Evolutionary conservation across 35 echinoderm and acorn worm species (phyloP), one percentile per base, ranked within the genome.

Genomic region (Apostichopus japonicus): DNA sequence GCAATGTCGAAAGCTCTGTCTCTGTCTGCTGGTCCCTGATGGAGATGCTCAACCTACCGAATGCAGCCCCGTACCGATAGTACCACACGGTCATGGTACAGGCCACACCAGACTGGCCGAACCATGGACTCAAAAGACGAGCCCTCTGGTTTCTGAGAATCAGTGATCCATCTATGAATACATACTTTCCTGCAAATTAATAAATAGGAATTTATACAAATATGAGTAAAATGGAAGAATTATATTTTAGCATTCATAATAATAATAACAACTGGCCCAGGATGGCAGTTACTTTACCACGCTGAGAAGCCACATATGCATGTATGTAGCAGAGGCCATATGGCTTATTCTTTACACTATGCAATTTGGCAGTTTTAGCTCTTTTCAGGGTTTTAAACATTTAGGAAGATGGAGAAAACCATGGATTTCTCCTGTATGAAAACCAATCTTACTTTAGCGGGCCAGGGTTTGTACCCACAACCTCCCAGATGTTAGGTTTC

Each of bases 81-180:
- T 93, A 93, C 92, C 92, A 93, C 53, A 93, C 63, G 53, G 63
- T 75, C 55, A 93, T 70, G 56, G 78, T 14, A 72, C 91, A 92
- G 53, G 78, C 67, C 4, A 92, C 9, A 15, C 91, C 91, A 67
- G 91, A 33, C 91, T 83, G 52, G 27, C 78, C 24, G 62, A 70
- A 92, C 53, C 15, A 13, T 4, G 91, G 91, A 72, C 91, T 92
- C 27, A 92, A 79, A 0, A 92, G 67, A 6, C 62, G 54, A 10
- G 91, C 91, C 15, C 91, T 80, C 55, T 92, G 91, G 61, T 92
- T 82, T 17, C 24, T 25, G 11, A 55, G 24, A 15, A 79, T 14
- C 11, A 61, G 52, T 17, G 79, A 53, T 13, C 91, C 91, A 72
- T 92, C 91, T 8, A 92, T 51, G 51, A 80, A 92, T 22, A 92